Conservation (phyloP, 2,888 invertebrate species). For the Chironomus riparius region DNA sequence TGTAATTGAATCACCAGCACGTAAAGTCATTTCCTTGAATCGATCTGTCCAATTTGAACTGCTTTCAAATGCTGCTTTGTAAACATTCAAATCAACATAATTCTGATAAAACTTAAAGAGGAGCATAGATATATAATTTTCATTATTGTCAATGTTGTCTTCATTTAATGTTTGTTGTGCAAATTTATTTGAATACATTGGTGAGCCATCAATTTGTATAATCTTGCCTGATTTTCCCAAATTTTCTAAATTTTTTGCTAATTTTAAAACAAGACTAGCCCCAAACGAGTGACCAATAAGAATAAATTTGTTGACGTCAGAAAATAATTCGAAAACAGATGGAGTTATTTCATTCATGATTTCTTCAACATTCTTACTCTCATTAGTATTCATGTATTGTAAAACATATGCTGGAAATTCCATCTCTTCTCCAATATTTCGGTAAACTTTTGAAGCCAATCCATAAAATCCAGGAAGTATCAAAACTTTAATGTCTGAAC, state of each 20-base stretch:
- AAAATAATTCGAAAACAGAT: neutral
- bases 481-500: conserved; percentile 37
- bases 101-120: neutral
- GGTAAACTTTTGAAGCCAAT: conserved; percentile 44
- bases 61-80: too few relatives aligned
- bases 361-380: conserved; percentile 33
- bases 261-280: neutral
- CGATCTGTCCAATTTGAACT: neutral
- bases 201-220: conserved; percentile 73
- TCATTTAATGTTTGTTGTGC: neutral
- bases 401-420: conserved; percentile 34
- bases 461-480: conserved; percentile 63
- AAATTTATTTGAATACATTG: conserved; percentile 42
- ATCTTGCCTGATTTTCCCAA: conserved; percentile 55
- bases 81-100: neutral
- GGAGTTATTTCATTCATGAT: conserved; percentile 32
- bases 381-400: conserved; percentile 36
- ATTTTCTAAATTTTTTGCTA: conserved; percentile 56
- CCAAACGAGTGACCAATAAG: neutral
- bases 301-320: neutral
- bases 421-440: conserved; percentile 34
- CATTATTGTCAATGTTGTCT: neutral
- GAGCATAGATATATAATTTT: neutral
- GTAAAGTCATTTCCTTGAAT: too few relatives aligned
- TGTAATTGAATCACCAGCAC: too few relatives aligned